Evolutionary conservation across 1,140 invertebrate species (phyloP).

Genomic region (Pseudomyrmex flavicornis): DNA sequence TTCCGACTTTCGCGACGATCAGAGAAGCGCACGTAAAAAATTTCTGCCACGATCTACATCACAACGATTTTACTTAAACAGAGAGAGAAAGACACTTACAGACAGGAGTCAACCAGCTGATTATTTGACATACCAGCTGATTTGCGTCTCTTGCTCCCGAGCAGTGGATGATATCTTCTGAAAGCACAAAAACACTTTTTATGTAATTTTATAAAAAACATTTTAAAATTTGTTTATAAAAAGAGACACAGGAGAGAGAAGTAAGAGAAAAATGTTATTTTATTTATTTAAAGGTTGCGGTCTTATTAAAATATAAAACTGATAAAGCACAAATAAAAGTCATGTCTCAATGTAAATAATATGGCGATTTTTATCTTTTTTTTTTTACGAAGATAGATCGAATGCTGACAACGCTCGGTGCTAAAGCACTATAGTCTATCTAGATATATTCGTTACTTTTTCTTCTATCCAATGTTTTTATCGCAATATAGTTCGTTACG

Average conservation of each 20-base stretch:
- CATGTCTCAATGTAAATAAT: not conserved
- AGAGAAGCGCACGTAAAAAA: conserved; percentile 11
- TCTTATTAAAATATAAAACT: no score
- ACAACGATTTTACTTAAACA: conserved; percentile 34
- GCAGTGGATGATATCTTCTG: conserved; percentile 76
- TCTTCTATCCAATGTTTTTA: not conserved
- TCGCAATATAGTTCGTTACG: not conserved
- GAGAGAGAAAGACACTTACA: conserved; percentile 82
- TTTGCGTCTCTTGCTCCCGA: conserved; percentile 75
- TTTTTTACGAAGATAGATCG: not conserved
- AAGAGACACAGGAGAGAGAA: no score
- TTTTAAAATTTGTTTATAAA: no score
- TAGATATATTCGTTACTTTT: not conserved
- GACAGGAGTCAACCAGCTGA: conserved; percentile 86
- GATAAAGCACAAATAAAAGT: no score
- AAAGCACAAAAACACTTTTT: conserved; percentile 57
- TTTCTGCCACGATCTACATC: conserved; percentile 4
- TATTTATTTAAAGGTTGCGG: not conserved
- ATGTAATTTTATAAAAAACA: no score
- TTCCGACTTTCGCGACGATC: not conserved
- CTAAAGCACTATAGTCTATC: no score
- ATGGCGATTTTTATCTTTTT: not conserved
- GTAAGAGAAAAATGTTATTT: no score
- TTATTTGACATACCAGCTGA: conserved; percentile 86
- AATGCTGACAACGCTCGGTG: not conserved